phyloP scores from a whole-genome alignment of 2,797 vertebrate genomes.

The Lycodopsis pacificus region DNA sequence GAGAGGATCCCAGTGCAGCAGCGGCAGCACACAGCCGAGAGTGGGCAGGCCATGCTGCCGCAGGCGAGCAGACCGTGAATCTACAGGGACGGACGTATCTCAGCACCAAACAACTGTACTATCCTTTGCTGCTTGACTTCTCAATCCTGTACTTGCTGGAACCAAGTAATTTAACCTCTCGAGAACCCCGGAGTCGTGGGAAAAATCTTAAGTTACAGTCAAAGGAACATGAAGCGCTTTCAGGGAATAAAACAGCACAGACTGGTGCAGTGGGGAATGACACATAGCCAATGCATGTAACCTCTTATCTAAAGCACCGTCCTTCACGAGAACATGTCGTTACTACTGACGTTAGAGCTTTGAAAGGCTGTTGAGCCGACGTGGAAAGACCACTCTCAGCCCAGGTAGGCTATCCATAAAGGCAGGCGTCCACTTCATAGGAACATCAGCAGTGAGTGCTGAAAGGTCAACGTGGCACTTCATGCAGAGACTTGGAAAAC shows the following conservation, averaged over 20 bases:
- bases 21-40: constrained; percentile 27
- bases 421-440: constrained; percentile 8
- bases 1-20: constrained; percentile 48
- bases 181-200: constrained; percentile 19
- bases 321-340: constrained; percentile 17
- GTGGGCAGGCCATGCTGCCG: constrained; percentile 50
- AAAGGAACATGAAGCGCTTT: constrained; percentile 14
- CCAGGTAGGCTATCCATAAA: constrained; percentile 11
- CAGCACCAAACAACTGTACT: constrained; percentile 42
- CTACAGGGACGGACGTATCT: constrained; percentile 40
- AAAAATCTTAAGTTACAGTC: constrained; percentile 21
- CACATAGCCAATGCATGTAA: not conserved
- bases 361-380: constrained; percentile 9
- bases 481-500: constrained; percentile 17
- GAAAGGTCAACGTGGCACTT: constrained; percentile 37
- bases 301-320: not conserved
- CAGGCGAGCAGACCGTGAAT: constrained; percentile 36
- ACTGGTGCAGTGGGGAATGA: not conserved
- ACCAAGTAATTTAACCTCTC: constrained; percentile 45
- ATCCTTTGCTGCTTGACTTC: constrained; percentile 43
- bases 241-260: not conserved
- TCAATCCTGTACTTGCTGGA: constrained; percentile 43
- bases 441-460: constrained; percentile 25
- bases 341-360: constrained; percentile 18
- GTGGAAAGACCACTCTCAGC: constrained; percentile 19